phyloP scores from a whole-genome alignment of 2,113 vertebrate genomes.

The Nycticryphes semicollaris region DNA sequence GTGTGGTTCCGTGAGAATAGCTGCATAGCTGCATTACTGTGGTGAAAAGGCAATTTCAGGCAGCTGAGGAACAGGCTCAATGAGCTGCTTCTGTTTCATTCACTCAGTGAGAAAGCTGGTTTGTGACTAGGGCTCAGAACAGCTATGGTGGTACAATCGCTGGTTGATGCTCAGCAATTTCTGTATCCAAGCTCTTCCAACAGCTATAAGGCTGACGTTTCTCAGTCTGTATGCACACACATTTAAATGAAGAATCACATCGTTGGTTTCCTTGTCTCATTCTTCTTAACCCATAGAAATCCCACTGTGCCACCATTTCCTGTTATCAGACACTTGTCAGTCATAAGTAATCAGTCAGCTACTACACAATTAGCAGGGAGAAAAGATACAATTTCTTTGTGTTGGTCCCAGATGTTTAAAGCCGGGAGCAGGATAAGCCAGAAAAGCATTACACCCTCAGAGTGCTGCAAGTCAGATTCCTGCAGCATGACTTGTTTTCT shows the following conservation, averaged over 20 bases:
- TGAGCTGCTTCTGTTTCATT: not conserved
- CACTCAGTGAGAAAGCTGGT: not conserved
- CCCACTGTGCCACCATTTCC: not conserved
- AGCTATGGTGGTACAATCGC: not conserved
- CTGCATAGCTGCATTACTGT: not conserved
- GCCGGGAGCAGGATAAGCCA: not conserved
- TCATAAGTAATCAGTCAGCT: conserved; percentile 20
- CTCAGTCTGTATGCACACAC: not conserved
- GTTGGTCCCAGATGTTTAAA: conserved; percentile 6
- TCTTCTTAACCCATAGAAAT: not conserved
- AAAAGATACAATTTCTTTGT: not conserved
- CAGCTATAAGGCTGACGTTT: not conserved
- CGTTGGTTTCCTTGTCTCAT: not conserved
- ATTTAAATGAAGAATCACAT: not conserved
- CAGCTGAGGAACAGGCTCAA: not conserved
- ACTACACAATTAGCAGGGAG: conserved; percentile 12
- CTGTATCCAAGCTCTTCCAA: not conserved
- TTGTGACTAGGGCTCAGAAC: not conserved
- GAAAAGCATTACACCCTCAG: not conserved
- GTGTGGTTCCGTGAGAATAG: not conserved
- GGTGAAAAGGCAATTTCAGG: not conserved
- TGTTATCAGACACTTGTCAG: conserved; percentile 40
- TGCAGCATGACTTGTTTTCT: not conserved
- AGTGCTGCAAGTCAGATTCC: not conserved
- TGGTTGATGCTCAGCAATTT: not conserved